Conservation (phyloP, 2,888 invertebrate species). For the Erpobdella octoculata region DNA sequence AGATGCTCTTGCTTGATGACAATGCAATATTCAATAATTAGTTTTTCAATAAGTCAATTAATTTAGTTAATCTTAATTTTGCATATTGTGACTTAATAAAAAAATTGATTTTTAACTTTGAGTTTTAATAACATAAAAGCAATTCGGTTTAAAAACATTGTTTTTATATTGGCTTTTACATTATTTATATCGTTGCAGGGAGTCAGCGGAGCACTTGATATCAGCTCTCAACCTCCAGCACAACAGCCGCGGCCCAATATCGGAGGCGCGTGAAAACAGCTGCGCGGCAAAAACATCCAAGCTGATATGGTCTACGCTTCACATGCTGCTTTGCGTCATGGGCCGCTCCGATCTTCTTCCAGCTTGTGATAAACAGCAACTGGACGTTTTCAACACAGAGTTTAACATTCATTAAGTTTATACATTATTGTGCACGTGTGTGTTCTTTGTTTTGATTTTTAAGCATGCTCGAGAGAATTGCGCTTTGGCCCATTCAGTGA, state of each 20-base stretch:
- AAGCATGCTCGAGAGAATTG: too few relatives aligned
- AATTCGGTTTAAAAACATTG: too few relatives aligned
- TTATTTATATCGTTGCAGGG: conserved; percentile 57
- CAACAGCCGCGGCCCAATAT: conserved; percentile 57
- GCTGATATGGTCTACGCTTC: conserved; percentile 84
- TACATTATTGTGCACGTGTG: too few relatives aligned
- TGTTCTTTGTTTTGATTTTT: too few relatives aligned
- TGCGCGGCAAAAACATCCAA: conserved; percentile 65
- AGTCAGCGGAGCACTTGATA: conserved; percentile 90
- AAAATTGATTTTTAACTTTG: background rate
- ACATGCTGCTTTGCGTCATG: conserved; percentile 76
- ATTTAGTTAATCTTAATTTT: too few relatives aligned
- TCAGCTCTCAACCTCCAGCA: conserved; percentile 86
- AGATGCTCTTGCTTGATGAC: too few relatives aligned
- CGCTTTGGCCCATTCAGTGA: too few relatives aligned
- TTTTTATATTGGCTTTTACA: conserved; percentile 10
- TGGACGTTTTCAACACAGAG: conserved; percentile 48
- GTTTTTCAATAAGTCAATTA: too few relatives aligned
- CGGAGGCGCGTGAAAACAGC: background rate
- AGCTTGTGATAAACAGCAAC: conserved; percentile 56
- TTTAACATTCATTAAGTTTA: conserved; percentile 38
- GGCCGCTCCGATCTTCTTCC: conserved; percentile 57
- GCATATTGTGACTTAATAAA: too few relatives aligned
- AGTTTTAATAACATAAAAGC: too few relatives aligned
- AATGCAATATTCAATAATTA: too few relatives aligned